Evolutionary conservation across 2,113 vertebrate genomes (phyloP).

Genomic region (Cinclus mexicanus): DNA sequence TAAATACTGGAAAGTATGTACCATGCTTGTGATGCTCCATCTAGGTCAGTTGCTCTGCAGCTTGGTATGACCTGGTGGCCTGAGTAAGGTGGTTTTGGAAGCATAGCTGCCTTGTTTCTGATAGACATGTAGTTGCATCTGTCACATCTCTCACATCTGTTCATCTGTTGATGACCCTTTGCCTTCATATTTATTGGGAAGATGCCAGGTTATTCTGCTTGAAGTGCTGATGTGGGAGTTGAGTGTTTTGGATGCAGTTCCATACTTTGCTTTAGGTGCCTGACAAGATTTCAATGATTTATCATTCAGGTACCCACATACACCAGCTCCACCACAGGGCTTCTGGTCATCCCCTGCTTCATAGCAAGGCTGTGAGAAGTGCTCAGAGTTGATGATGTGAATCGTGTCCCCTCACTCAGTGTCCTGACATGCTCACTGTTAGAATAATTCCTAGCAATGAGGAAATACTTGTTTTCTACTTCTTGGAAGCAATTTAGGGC

Average conservation of each 20-base stretch:
- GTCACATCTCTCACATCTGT: not conserved
- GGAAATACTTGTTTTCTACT: not conserved
- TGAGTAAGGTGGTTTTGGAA: not conserved
- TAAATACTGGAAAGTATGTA: not conserved
- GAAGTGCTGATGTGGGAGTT: not conserved
- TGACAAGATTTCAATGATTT: not conserved
- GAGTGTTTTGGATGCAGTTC: not conserved
- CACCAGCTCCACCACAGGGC: not conserved
- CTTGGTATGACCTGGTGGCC: not conserved
- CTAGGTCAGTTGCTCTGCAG: not conserved
- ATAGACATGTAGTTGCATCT: not conserved
- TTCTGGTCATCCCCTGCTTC: not conserved
- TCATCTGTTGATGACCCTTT: not conserved
- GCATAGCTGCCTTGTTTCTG: not conserved
- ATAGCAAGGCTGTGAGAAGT: not conserved
- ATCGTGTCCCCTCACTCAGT: not conserved
- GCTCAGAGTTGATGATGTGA: not conserved
- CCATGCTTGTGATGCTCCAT: not conserved
- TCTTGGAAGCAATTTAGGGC: not conserved
- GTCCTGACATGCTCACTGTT: not conserved
- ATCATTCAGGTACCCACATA: not conserved
- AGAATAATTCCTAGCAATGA: not conserved
- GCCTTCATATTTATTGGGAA: not conserved
- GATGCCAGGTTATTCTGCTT: not conserved
- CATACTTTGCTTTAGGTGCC: not conserved